phyloP scores from a whole-genome alignment of 1,140 invertebrate species.

The Drosophila simulans region DNA sequence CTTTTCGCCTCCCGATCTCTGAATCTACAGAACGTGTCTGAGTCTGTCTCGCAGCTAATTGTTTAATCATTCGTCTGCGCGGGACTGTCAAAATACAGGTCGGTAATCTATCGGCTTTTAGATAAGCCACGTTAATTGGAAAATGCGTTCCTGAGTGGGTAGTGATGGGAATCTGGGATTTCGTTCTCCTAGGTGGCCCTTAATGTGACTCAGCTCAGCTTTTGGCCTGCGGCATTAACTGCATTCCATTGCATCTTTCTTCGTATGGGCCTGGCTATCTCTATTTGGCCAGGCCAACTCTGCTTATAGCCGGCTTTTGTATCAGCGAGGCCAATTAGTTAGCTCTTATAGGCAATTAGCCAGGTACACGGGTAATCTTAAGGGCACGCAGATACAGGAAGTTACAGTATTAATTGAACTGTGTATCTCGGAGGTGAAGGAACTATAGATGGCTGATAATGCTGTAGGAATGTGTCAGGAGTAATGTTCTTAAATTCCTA shows the following conservation, averaged over 20 bases:
- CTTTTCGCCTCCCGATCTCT: slow-evolving; percentile 37
- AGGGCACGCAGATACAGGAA: slow-evolving; percentile 46
- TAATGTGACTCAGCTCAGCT: slow-evolving; percentile 22
- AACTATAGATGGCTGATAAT: slow-evolving; percentile 9
- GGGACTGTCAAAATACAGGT: slow-evolving; percentile 67
- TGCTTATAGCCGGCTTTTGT: slow-evolving; percentile 27
- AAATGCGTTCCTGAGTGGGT: slow-evolving; percentile 33
- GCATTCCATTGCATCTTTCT: slow-evolving; percentile 43
- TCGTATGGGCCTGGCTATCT: slow-evolving; percentile 26
- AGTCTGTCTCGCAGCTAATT: slow-evolving; percentile 58
- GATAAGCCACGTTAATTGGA: slow-evolving; percentile 73
- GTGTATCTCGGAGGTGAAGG: slow-evolving; percentile 18
- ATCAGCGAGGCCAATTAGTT: slow-evolving; percentile 34
- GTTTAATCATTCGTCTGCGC: slow-evolving; percentile 64
- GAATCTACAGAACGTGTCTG: slow-evolving; percentile 67
- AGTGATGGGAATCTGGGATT: slow-evolving; percentile 14
- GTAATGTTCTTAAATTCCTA: slow-evolving; percentile 5
- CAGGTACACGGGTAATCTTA: slow-evolving; percentile 28
- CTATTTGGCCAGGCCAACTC: slow-evolving; percentile 34
- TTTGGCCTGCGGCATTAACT: slow-evolving; percentile 25
- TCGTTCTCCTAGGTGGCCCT: slow-evolving; percentile 43
- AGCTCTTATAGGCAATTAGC: slow-evolving; percentile 46
- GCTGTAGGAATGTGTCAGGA: background rate
- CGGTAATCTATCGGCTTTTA: slow-evolving; percentile 72
- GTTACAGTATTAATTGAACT: slow-evolving; percentile 46